Percentiles rank a stretch among this genome's conserved stretches.
Conservation (phyloP, 2,797 vertebrate species). For the Cuculus canorus region DNA sequence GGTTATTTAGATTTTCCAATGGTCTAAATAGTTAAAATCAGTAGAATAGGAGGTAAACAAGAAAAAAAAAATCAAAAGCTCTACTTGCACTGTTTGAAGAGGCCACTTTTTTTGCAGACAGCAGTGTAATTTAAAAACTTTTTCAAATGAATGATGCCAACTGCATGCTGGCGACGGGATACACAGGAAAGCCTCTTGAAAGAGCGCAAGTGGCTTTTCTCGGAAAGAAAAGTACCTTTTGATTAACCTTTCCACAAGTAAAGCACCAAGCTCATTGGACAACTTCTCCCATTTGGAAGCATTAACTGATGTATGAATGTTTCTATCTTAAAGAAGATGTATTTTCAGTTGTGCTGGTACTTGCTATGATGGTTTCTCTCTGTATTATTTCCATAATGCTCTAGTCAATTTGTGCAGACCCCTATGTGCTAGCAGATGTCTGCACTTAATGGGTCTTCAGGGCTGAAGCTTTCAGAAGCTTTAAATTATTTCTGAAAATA, state of each 20-base stretch:
- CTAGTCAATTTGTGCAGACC: neutral
- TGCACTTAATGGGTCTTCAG: neutral
- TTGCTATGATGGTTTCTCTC: neutral
- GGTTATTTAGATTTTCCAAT: neutral
- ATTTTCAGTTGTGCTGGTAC: neutral
- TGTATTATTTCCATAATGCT: neutral
- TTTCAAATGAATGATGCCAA: neutral
- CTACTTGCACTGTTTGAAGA: slow-evolving; percentile 38
- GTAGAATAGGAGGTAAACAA: slow-evolving; percentile 16
- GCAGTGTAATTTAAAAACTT: slow-evolving; percentile 30
- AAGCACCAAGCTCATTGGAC: neutral
- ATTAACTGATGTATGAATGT: neutral
- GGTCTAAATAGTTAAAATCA: slow-evolving; percentile 13
- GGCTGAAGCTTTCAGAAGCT: neutral
- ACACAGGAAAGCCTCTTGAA: slow-evolving; percentile 17
- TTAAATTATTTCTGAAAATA: neutral
- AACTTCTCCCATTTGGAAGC: neutral
- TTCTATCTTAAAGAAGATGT: neutral
- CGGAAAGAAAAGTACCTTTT: neutral
- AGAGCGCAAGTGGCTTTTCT: slow-evolving; percentile 32
- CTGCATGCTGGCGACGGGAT: neutral
- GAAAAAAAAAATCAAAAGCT: neutral
- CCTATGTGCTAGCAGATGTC: neutral
- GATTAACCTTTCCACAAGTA: neutral
- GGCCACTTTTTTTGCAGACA: slow-evolving; percentile 5